Base-by-base conservation (phyloP, 1,140 invertebrate species). In the Littorina saxatilis region DNA sequence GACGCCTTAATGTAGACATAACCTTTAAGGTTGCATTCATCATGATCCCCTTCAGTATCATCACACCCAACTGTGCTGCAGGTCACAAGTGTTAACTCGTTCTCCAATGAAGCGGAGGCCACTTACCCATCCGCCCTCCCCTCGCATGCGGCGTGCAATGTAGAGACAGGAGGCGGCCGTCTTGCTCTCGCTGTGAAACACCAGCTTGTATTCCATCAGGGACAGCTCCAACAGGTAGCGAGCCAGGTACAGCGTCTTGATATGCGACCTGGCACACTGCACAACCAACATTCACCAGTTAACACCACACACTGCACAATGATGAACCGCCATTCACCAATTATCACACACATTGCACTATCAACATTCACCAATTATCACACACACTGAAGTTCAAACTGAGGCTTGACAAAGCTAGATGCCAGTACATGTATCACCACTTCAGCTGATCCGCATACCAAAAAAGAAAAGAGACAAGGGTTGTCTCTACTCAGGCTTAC, bases 181-280 rank as follows among this genome's bases (percentile, higher is more conserved):
- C 93, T 96, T 95, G 52, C 97, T 98, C 90, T 99, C 98, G 23
- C 95, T 95, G 27, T 94, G 93, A 17, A 92, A 93, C 83, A 98
- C 94, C 73, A 97, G 95, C 2, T 94, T 93, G 91, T 99, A 99
- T 86, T 99, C 97, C 96, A 99, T 96, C 61, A 99, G 93, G 1
- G 97, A 97, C 87, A 95, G 95, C 93, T 99, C 99, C 84, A 99
- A 93, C 88, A 99, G 96, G 92, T 95, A 99, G 83, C 98, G 94
- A 17, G 98, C 97, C 84, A 99, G 92, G 0, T 98, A 99, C 78
- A 99, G 93, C 2, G 96, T 96, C 55, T 96, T 95, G 96, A 99
- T 98, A n/a, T 95, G 95, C 32, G 97, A 94, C 92, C 96, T 96
- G 43, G 95, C 95, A 93, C 96, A 97, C 96, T 98, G 66, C 11